Evolutionary conservation across 2,888 invertebrate genomes (phyloP), one percentile per base, ranked within the genome.

Genomic region (Rosalia funebris): DNA sequence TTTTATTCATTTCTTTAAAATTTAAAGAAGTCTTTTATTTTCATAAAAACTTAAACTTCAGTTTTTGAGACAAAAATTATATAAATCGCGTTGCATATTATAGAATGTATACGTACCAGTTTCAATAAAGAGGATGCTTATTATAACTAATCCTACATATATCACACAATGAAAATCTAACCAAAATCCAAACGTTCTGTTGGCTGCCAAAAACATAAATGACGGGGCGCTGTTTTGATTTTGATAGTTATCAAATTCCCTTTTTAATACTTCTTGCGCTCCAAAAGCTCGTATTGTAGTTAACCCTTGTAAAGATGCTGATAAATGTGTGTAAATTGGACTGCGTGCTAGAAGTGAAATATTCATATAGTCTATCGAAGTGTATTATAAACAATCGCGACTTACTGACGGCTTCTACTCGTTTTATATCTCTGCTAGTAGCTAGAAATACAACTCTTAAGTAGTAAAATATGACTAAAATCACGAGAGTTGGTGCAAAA

Each of bases 311-410:
- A 93, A 83, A 0, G 90, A 88, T 46, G 91, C 88, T 70, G 88
- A 89, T 32, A 92, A 82, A 70, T 92, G 89, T 0, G 89, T 87
- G 77, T 90, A 93, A 0, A 93, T 87, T 0, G 93, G 93, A 73
- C 91, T 91, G 46, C 91, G 86, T 50, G 90, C 91, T 91, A 78
- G 47, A 79, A 75, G 12, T 19, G 15, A 47, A 56, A 44, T 12
- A n/a, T 9, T 25, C 9, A 25, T 25, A n/a, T n/a, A n/a, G n/a
- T n/a, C n/a, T n/a, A n/a, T n/a, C n/a, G n/a, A n/a, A n/a, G n/a
- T n/a, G 3, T 5, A 25, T 5, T 25, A 25, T 5, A 5, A 25
- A 25, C 25, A 25, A 25, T 25, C 9, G 4, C 1, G 5, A 41
- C 41, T 41, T 41, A 61, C 60, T 61, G 20, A 36, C 50, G 1